phyloP scores from a whole-genome alignment of 1,140 invertebrate genomes.

The Ceratoteleas bidentatus region DNA sequence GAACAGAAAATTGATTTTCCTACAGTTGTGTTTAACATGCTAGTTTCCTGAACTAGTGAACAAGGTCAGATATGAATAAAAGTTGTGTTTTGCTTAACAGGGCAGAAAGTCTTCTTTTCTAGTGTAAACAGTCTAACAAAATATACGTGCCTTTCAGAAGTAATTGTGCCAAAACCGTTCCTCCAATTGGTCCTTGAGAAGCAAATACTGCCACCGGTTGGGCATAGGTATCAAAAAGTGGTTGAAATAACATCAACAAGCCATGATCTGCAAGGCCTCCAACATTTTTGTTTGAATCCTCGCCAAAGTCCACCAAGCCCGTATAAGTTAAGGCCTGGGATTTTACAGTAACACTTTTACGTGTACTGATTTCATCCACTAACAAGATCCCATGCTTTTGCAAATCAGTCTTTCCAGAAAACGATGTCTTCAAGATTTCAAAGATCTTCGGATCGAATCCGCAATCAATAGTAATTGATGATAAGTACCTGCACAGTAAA shows the following conservation, averaged over 20 bases:
- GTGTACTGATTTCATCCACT: slow-evolving; percentile 26
- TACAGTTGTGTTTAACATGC: no score
- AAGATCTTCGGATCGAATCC: slow-evolving; percentile 53
- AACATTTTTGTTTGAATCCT: slow-evolving; percentile 5
- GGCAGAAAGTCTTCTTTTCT: background rate
- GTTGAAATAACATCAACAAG: slow-evolving; percentile 19
- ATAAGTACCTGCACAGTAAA: slow-evolving; percentile 15
- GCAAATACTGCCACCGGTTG: slow-evolving; percentile 20
- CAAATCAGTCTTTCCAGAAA: slow-evolving; percentile 4
- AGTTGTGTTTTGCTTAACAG: background rate
- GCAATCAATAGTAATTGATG: slow-evolving; percentile 5
- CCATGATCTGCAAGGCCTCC: slow-evolving; percentile 10
- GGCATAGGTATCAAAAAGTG: slow-evolving; percentile 9
- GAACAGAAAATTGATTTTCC: no score
- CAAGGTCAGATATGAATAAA: background rate
- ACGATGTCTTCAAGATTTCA: slow-evolving; percentile 26
- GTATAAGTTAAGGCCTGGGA: slow-evolving; percentile 11
- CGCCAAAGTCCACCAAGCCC: slow-evolving; percentile 25
- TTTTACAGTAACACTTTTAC: slow-evolving; percentile 12
- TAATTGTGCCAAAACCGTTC: slow-evolving; percentile 11
- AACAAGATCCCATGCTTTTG: slow-evolving; percentile 23
- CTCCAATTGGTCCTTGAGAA: slow-evolving; percentile 3
- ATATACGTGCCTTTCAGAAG: slow-evolving; percentile 9
- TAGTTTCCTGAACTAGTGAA: background rate
- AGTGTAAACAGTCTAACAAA: background rate